Percentiles rank a stretch among this genome's conserved stretches.
Evolutionary conservation across 2,797 vertebrate genomes (phyloP).

Genomic region (Pipistrellus nathusii): DNA sequence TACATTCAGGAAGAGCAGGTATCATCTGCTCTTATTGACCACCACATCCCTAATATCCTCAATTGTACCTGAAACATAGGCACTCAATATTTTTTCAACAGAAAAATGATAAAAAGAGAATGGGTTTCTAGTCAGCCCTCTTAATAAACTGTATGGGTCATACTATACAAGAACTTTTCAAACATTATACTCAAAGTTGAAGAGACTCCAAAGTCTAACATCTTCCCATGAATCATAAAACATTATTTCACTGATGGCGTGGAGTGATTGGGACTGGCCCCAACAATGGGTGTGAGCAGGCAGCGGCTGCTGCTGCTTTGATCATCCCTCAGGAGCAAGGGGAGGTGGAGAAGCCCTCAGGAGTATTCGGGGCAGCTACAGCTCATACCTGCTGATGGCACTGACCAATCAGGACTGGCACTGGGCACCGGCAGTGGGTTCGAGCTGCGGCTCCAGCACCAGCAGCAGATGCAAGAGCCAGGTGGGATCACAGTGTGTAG

Average conservation of each 20-base stretch:
- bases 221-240: slow-evolving; percentile 41
- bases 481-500: rapidly evolving
- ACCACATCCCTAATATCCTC: neutral
- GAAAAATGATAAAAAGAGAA: slow-evolving; percentile 48
- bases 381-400: too few relatives aligned
- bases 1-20: neutral
- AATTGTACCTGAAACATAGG: neutral
- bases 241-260: neutral
- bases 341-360: too few relatives aligned
- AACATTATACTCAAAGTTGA: slow-evolving; percentile 56
- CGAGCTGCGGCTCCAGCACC: too few relatives aligned
- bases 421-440: too few relatives aligned
- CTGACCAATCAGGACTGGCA: too few relatives aligned
- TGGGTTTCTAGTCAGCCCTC: neutral
- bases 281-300: too few relatives aligned
- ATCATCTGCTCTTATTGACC: slow-evolving; percentile 34
- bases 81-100: slow-evolving; percentile 33
- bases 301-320: too few relatives aligned
- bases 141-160: slow-evolving; percentile 34
- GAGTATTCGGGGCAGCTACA: too few relatives aligned
- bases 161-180: slow-evolving; percentile 46
- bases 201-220: slow-evolving; percentile 32
- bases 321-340: too few relatives aligned
- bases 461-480: too few relatives aligned
- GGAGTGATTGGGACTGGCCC: too few relatives aligned